phyloP scores from a whole-genome alignment of 2,888 invertebrate species.

The Heliconius ismenius region DNA sequence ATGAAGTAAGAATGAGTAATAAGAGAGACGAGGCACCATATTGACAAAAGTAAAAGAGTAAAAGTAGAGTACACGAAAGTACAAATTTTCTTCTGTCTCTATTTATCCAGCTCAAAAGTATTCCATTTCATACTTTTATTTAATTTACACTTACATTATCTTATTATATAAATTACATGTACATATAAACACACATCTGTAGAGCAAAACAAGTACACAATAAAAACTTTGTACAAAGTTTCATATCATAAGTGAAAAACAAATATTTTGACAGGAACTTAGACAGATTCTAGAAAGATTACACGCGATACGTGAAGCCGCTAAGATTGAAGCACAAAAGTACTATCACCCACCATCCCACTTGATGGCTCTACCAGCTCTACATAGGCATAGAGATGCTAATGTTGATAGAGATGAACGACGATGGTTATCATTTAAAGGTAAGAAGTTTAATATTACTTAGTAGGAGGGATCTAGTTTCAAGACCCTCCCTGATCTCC shows the following conservation, averaged over 20 bases:
- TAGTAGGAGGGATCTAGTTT: too few relatives aligned
- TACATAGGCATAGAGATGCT: constrained; percentile 73
- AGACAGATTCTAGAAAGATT: constrained; percentile 66
- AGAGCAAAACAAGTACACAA: not conserved
- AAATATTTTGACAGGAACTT: constrained; percentile 58
- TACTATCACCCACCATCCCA: constrained; percentile 65
- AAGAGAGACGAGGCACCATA: too few relatives aligned
- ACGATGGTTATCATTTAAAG: constrained; percentile 78
- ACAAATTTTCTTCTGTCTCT: not conserved
- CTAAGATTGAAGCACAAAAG: constrained; percentile 62
- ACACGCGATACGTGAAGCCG: constrained; percentile 68
- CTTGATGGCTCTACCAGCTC: constrained; percentile 63
- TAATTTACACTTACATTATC: not conserved
- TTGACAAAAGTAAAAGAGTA: too few relatives aligned
- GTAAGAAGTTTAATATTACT: constrained; percentile 48
- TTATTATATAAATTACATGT: not conserved
- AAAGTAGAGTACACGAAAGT: too few relatives aligned
- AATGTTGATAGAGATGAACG: constrained; percentile 77
- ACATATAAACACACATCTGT: not conserved
- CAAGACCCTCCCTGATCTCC: too few relatives aligned
- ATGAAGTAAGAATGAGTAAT: too few relatives aligned
- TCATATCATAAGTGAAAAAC: not conserved
- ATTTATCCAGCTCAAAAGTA: not conserved
- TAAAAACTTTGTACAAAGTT: not conserved
- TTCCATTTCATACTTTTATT: not conserved